Evolutionary conservation across 2,797 vertebrate genomes (phyloP).

Genomic region (Anisognathus igniventris): DNA sequence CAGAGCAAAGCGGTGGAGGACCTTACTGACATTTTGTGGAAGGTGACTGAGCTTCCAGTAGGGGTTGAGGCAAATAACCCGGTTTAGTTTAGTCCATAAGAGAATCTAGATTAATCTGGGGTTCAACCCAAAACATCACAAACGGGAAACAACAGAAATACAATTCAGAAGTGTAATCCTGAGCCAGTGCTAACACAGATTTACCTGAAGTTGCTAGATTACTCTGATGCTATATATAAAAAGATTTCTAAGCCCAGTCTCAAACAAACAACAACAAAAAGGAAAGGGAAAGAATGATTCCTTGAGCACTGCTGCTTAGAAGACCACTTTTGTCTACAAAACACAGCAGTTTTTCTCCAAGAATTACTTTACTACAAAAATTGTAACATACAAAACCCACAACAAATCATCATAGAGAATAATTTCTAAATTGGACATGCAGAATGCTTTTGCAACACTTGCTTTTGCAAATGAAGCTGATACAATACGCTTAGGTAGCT

Average conservation of each 20-base stretch:
- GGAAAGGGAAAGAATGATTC: neutral
- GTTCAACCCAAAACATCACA: neutral
- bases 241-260: neutral
- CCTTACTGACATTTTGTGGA: neutral
- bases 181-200: neutral
- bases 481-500: neutral
- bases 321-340: neutral
- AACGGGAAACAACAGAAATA: neutral
- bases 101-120: neutral
- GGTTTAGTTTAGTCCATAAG: neutral
- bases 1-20: rapidly evolving
- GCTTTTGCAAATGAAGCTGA: neutral
- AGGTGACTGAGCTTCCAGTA: neutral
- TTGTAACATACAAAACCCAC: neutral
- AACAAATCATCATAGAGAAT: neutral
- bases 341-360: neutral
- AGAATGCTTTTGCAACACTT: neutral
- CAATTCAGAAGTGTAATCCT: neutral
- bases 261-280: neutral
- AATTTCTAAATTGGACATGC: neutral
- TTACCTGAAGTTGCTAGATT: neutral
- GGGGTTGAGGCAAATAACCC: neutral
- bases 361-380: neutral
- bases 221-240: neutral
- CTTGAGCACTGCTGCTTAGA: neutral